Base-by-base conservation (phyloP, 2,797 vertebrate genomes). In the Anisognathus igniventris region DNA sequence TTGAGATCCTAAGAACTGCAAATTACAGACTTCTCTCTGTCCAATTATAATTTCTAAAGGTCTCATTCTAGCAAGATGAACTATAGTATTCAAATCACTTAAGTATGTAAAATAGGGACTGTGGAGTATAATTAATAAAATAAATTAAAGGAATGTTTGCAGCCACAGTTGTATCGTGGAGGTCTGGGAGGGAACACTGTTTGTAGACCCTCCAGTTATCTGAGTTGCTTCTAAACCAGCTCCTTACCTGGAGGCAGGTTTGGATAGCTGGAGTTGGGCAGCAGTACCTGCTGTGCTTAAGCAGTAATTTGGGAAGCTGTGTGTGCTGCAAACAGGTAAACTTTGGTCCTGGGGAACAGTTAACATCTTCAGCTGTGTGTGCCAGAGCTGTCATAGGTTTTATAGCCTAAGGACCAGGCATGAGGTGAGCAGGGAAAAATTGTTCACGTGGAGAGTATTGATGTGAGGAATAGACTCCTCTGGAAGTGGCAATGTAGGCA, bases 31-130 rank as follows among this genome's bases (percentile, higher is more conserved):
- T 96, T 96, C 65, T 88, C 74, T 67, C 75, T 87, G 68, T 80
- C 37, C 87, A 96, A 76, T 97, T 96, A 75, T 75, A 87, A 96
- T 95, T 97, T 92, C 88, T 94, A 89, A 95, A 95, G 88, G 84
- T 95, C 79, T 96, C 28, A 33, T 96, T 91, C 77, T 95, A 80
- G 79, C 87, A 96, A 93, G 95, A 90, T 93, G 86, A 97, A 95
- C 90, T 94, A 37, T 42, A 94, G 88, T 92, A 92, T 86, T 95
- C 78, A 89, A 75, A 91, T 92, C 24, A 62, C 75, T 96, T 93
- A 93, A 95, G 83, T 88, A 91, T 91, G 91, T 88, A 94, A 94
- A 94, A 80, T 57, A 90, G 85, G 56, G 90, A 76, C 93, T 96
- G 67, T 89, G 85, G 95, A 91, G 35, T 94, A 35, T 88, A 87